Conservation (phyloP, 2,888 invertebrate genomes). For the Standfussiana lucernea region DNA sequence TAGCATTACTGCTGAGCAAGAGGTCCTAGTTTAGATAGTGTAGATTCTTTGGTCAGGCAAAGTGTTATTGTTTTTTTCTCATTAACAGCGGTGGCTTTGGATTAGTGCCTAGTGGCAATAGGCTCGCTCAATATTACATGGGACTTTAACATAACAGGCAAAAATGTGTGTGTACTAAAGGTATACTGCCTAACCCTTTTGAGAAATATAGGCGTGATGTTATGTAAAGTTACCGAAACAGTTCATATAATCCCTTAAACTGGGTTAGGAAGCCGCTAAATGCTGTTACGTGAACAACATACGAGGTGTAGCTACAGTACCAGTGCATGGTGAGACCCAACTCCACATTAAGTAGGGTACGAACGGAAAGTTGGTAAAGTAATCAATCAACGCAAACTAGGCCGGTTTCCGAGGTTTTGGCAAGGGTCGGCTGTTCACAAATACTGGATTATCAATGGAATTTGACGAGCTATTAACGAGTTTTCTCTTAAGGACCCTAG, state of each 20-base stretch:
- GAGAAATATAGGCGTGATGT: no score
- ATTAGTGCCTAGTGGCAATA: not conserved
- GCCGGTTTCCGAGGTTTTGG: conserved; percentile 36
- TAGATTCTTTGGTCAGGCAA: not conserved
- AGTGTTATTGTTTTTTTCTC: not conserved
- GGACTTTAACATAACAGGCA: not conserved
- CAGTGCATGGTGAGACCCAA: conserved; percentile 29
- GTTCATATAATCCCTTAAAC: conserved; percentile 51
- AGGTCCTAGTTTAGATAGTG: not conserved
- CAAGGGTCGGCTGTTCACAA: conserved; percentile 23
- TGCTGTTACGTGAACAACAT: conserved; percentile 43
- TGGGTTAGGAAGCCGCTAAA: conserved; percentile 60
- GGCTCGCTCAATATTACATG: not conserved
- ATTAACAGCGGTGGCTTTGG: rapidly evolving
- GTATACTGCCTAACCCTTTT: not conserved
- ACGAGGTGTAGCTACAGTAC: conserved; percentile 19
- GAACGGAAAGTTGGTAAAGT: conserved; percentile 44
- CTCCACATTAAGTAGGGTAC: conserved; percentile 57
- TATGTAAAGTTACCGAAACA: conserved; percentile 36
- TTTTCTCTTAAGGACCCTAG: not conserved
- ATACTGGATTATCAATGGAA: conserved; percentile 19
- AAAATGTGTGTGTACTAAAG: not conserved
- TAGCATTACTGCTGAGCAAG: not conserved
- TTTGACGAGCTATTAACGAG: conserved; percentile 33
- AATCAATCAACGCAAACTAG: conserved; percentile 61